Percentiles rank a stretch among this genome's conserved stretches.
Conservation (phyloP, 2,888 invertebrate species). For the Opisthograptis luteolata region DNA sequence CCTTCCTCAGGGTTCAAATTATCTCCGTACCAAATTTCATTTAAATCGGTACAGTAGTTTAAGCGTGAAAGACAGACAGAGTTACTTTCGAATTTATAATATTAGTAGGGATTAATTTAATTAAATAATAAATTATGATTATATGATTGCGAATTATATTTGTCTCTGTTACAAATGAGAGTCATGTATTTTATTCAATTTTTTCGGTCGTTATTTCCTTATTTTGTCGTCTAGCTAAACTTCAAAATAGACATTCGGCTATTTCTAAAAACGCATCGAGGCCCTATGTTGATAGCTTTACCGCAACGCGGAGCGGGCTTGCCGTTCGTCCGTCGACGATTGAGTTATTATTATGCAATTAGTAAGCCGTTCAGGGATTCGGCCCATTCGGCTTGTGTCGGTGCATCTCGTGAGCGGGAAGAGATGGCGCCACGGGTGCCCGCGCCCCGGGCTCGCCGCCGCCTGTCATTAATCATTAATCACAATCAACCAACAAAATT, state of each 20-base stretch:
- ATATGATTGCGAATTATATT: too few relatives aligned
- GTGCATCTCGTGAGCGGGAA: conserved; percentile 40
- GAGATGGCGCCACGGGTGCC: conserved; percentile 65
- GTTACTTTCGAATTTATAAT: too few relatives aligned
- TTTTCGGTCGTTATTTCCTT: too few relatives aligned
- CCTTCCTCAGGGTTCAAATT: too few relatives aligned
- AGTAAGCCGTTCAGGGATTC: conserved; percentile 63
- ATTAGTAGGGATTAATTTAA: too few relatives aligned
- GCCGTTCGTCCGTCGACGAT: conserved; percentile 61
- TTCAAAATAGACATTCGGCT: not conserved
- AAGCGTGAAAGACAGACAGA: too few relatives aligned
- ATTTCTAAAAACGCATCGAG: not conserved
- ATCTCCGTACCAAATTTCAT: too few relatives aligned
- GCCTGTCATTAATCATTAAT: conserved; percentile 82
- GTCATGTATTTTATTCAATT: too few relatives aligned
- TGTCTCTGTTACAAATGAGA: too few relatives aligned
- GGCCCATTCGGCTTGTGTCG: conserved; percentile 46
- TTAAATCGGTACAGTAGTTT: too few relatives aligned
- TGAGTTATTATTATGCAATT: conserved; percentile 81
- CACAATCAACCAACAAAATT: conserved; percentile 80
- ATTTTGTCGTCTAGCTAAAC: too few relatives aligned
- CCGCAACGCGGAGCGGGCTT: conserved; percentile 33
- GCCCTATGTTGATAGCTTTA: conserved; percentile 40
- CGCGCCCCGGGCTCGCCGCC: conserved; percentile 42
- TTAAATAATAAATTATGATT: too few relatives aligned